Base-by-base conservation (phyloP, 2,797 vertebrate species). In the Anas georgica region DNA sequence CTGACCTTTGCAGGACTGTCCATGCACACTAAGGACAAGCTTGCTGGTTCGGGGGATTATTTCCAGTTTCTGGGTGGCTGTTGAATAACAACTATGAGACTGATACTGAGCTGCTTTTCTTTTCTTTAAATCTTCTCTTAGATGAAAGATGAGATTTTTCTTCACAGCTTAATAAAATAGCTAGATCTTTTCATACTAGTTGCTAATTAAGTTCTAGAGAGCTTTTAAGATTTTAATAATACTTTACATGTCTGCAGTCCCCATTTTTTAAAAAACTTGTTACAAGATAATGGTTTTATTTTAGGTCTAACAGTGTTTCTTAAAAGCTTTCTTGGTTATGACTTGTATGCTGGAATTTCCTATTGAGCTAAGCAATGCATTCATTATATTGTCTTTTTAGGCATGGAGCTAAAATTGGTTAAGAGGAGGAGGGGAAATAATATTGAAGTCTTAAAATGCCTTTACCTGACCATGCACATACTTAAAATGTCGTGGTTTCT, bases 161-260 rank as follows among this genome's bases (percentile, higher is more conserved):
- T 76, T 77, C 50, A 37, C 26, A 55, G 18, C 64, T 72, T 85
- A 2, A 3, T 91, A 50, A 86, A 73, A 46, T 48, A 50, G 33
- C 45, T 68, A 73, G n/a, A 35, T 22, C 45, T 78, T 85, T 78
- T 78, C 45, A 33, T 67, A 46, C 50, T 74, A 69, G 13, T 20
- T 76, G 26, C 18, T 89, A 85, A 89, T 85, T 88, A 86, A 88
- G 17, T 92, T 86, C 33, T 66, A 62, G 79, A 66, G 63, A 55
- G 33, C 37, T 52, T 63, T 87, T 87, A 86, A 80, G 35, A 29
- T 59, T 92, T 41, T 78, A 66, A 55, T 80, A 89, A 59, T 56
- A 76, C 26, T 29, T 82, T 82, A 17, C 6, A 29, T 63, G 25
- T 82, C 74, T 79, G 15, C 48, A 76, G 22, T 70, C 50, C 7